Percentiles rank a stretch among this genome's conserved stretches.
Conservation (phyloP, 2,113 vertebrate genomes). For the Lepisosteus oculatus region DNA sequence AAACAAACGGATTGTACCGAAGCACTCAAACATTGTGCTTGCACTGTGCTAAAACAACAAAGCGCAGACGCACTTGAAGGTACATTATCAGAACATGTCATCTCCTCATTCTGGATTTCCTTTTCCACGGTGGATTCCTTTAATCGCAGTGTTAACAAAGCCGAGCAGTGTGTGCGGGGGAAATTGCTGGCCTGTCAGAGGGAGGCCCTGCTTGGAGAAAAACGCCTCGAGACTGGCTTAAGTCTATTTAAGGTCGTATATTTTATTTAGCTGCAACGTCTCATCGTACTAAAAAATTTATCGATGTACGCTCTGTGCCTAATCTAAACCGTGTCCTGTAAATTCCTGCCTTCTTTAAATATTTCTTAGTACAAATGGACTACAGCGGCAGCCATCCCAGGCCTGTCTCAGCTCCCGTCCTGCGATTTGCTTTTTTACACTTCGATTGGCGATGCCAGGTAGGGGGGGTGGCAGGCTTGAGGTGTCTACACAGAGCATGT, state of each 20-base stretch:
- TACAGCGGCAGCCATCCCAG: constrained; percentile 25
- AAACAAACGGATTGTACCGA: too few species aligned
- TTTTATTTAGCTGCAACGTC: constrained; percentile 85
- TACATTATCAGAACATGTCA: too few species aligned
- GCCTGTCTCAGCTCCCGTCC: not conserved
- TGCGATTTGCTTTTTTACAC: not conserved
- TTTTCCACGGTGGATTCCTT: too few species aligned
- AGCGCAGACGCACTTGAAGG: too few species aligned
- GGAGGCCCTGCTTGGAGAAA: not conserved
- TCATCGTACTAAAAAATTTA: constrained; percentile 80
- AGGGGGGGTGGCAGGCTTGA: constrained; percentile 34
- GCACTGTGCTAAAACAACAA: too few species aligned
- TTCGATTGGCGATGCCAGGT: constrained; percentile 38
- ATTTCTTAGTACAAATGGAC: constrained; percentile 83
- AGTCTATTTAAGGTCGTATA: constrained; percentile 73
- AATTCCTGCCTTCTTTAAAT: constrained; percentile 75
- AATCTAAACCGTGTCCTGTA: constrained; percentile 69
- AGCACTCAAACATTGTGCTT: too few species aligned
- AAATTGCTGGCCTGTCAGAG: too few species aligned
- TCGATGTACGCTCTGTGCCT: constrained; percentile 58
- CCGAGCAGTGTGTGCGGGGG: not conserved
- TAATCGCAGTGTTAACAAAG: not conserved
- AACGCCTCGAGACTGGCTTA: constrained; percentile 56
- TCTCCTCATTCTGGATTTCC: too few species aligned
- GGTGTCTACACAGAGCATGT: constrained; percentile 49